phyloP scores from a whole-genome alignment of 2,797 vertebrate genomes.

The Rousettus madagascariensis region DNA sequence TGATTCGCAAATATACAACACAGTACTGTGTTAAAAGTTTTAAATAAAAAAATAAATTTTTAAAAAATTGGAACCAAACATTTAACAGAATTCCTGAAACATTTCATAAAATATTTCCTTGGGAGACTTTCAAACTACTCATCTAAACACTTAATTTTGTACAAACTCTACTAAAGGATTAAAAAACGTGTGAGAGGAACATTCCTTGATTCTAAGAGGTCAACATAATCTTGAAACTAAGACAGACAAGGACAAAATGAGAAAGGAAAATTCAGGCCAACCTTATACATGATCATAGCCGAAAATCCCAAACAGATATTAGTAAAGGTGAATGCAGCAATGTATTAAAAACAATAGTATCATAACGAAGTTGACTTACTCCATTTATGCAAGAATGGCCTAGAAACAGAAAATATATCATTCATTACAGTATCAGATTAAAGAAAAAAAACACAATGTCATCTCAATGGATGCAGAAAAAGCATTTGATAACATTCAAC shows the following conservation, averaged over 20 bases:
- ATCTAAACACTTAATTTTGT: not conserved
- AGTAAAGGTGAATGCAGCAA: not conserved
- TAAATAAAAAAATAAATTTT: not conserved
- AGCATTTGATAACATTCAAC: not conserved
- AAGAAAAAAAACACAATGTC: not conserved
- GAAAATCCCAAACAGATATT: not conserved
- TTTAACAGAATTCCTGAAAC: constrained; percentile 12
- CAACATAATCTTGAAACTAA: not conserved
- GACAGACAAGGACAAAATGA: not conserved
- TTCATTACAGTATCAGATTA: not conserved
- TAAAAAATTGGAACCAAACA: not conserved
- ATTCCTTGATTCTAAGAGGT: not conserved
- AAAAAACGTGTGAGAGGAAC: not conserved
- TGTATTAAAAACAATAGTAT: not conserved
- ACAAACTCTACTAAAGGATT: not conserved
- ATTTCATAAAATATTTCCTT: constrained; percentile 29
- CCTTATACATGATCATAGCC: not conserved
- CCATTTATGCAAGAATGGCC: not conserved
- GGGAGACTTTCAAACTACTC: not conserved
- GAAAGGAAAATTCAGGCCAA: not conserved
- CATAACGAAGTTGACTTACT: not conserved
- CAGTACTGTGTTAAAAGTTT: not conserved
- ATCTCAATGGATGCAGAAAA: not conserved
- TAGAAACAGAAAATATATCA: not conserved
- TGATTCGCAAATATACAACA: not conserved